These are phyloP conservation scores for Gracilinanus agilis DNA, from an alignment of 2,113 vertebrate species.

Conservation along the genomic window DNA sequence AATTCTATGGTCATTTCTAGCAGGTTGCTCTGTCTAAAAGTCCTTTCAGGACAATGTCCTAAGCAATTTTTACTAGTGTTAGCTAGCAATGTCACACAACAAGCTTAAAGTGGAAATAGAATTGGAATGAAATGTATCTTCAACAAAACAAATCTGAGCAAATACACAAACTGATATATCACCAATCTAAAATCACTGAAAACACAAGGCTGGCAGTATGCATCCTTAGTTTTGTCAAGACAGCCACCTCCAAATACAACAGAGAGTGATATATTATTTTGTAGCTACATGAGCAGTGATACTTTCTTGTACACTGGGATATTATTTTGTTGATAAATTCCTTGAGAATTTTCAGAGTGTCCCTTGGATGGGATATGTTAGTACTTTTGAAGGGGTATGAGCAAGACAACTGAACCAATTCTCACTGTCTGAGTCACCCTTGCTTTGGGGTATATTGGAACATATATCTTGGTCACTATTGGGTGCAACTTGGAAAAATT, in stretches of 20 bases:
- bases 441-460: conserved; percentile 29
- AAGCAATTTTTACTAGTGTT: neutral
- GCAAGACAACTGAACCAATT: neutral
- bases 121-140: neutral
- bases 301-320: neutral
- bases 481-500: neutral
- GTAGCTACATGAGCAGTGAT: neutral
- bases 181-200: neutral
- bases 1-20: neutral
- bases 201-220: neutral
- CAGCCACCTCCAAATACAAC: neutral
- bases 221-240: neutral
- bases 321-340: neutral
- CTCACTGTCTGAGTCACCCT: neutral
- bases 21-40: neutral
- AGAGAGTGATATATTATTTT: neutral
- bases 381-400: conserved; percentile 33
- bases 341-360: neutral
- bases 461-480: neutral
- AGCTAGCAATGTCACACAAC: neutral
- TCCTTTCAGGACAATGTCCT: neutral
- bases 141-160: neutral
- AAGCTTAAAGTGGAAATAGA: neutral
- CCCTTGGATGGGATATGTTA: neutral
- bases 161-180: neutral